A percentile compares a stretch with the other conserved stretches of the same genome.
Evolutionary conservation across 1,140 invertebrate species (phyloP).

Genomic region (Drosophila orosa): DNA sequence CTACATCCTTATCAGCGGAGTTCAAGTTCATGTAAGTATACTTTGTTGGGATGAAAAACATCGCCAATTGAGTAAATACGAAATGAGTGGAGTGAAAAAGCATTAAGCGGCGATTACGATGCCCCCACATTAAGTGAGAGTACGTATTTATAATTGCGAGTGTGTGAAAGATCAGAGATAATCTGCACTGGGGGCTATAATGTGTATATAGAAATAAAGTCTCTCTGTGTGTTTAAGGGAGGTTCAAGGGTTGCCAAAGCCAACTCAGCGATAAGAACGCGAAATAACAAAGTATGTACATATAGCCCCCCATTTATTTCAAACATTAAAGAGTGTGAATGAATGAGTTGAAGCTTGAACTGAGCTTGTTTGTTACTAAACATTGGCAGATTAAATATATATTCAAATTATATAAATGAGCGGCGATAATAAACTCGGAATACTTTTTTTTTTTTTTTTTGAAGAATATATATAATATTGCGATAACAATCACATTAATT

Average conservation of each 20-base stretch:
- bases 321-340: background rate
- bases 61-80: conserved; percentile 21
- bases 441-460: background rate
- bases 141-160: conserved; percentile 18
- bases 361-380: background rate
- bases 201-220: conserved; percentile 1
- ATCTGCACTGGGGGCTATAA: conserved; percentile 14
- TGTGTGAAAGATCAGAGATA: conserved; percentile 50
- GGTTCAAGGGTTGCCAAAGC: conserved; percentile 11
- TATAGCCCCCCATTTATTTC: background rate
- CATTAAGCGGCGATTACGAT: conserved; percentile 21
- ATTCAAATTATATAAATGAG: background rate
- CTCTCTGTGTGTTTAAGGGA: conserved; percentile 1
- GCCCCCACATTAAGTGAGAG: conserved; percentile 12
- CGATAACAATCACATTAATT: conserved; percentile 21
- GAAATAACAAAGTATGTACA: background rate
- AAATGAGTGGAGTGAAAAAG: conserved; percentile 9
- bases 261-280: conserved; percentile 5
- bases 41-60: conserved; percentile 15
- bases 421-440: background rate
- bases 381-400: background rate
- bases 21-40: conserved; percentile 42
- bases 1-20: conserved; percentile 14
- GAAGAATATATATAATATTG: background rate
- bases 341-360: background rate